Conservation (phyloP, 2,797 vertebrate species). For the Pseudochirops cupreus region DNA sequence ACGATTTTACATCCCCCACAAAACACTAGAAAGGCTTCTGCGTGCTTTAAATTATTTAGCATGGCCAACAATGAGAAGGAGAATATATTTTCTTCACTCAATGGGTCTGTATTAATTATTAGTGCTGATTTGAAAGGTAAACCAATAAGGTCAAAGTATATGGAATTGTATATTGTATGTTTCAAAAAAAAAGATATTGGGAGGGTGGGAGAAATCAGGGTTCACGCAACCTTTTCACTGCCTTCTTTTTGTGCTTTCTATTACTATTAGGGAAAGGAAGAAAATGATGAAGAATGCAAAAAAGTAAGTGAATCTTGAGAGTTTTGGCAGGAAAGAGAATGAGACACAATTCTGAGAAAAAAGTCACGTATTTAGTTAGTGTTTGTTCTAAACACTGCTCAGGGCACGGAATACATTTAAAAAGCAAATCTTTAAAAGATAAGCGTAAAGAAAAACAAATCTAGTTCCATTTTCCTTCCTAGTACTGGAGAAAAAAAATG, state of each 20-base stretch:
- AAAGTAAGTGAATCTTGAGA: neutral
- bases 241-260: constrained; percentile 14
- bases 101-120: constrained; percentile 68
- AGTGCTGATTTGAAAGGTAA: constrained; percentile 56
- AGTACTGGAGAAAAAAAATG: constrained; percentile 62
- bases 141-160: constrained; percentile 68
- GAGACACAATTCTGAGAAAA: constrained; percentile 40
- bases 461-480: constrained; percentile 21
- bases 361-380: constrained; percentile 3
- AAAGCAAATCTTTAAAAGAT: constrained; percentile 62
- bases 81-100: constrained; percentile 66
- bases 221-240: constrained; percentile 23
- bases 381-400: constrained; percentile 46
- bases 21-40: constrained; percentile 70
- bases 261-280: constrained; percentile 33
- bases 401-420: constrained; percentile 51
- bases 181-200: constrained; percentile 56
- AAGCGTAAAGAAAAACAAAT: constrained; percentile 65
- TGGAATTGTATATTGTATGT: constrained; percentile 49
- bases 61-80: constrained; percentile 72
- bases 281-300: constrained; percentile 36
- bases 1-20: constrained; percentile 64
- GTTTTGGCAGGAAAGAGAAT: constrained; percentile 53
- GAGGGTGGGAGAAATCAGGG: constrained; percentile 1
- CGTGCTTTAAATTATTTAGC: constrained; percentile 80